A percentile compares a stretch with the other conserved stretches of the same genome.
These are phyloP conservation scores for Triplophysa dalaica DNA, from an alignment of 2,113 vertebrate species.

Conservation along the genomic window DNA sequence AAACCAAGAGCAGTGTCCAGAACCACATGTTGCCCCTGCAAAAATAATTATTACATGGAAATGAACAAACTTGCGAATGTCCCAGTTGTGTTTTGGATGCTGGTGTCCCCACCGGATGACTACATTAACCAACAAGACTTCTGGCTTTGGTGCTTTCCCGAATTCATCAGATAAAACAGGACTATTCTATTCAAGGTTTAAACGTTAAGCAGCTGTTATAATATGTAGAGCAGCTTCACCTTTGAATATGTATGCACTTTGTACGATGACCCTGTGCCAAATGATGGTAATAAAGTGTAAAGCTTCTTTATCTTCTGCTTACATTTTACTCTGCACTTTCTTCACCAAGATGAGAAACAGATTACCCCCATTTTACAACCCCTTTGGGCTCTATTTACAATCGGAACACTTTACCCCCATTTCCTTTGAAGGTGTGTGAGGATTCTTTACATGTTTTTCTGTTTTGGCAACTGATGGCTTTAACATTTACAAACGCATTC, in stretches of 20 bases:
- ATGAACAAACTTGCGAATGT: too few relatives aligned
- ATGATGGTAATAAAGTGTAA: slow-evolving; percentile 21
- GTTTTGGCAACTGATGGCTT: background rate
- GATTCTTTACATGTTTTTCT: background rate
- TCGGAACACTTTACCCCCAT: background rate
- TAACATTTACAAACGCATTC: background rate
- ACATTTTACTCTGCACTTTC: background rate
- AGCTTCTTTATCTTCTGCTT: background rate
- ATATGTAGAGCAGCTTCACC: background rate
- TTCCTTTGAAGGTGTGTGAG: background rate
- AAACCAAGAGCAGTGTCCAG: slow-evolving; percentile 59
- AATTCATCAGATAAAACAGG: too few relatives aligned
- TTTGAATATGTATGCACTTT: background rate
- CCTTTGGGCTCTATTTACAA: background rate
- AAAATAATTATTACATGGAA: background rate
- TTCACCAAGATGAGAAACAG: background rate
- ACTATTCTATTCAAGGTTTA: background rate
- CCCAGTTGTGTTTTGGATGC: too few relatives aligned
- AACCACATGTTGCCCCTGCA: slow-evolving; percentile 65
- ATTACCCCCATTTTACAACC: background rate
- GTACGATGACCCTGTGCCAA: background rate
- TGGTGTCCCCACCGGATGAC: background rate
- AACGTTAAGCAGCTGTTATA: background rate
- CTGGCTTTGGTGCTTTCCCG: too few relatives aligned
- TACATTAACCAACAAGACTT: too few relatives aligned